A percentile compares a stretch with the other conserved stretches of the same genome.
Conservation (phyloP, 2,888 invertebrate species). For the Exocentrus adspersus region DNA sequence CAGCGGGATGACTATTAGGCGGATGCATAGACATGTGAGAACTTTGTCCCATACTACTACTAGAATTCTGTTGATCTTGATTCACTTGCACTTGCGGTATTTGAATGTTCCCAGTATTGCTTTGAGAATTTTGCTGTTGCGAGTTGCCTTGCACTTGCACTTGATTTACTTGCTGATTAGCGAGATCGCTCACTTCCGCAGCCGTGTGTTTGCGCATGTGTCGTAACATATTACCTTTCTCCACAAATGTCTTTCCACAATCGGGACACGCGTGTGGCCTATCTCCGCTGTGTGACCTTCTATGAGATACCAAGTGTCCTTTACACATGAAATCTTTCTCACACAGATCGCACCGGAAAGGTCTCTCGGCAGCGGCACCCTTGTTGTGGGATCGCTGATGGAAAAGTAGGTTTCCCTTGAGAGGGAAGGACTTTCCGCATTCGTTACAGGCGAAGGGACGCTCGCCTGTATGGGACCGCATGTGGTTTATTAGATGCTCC, state of each 20-base stretch:
- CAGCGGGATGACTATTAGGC: constrained; percentile 65
- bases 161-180: constrained; percentile 28
- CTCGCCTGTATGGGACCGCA: constrained; percentile 83
- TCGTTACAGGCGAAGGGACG: constrained; percentile 85
- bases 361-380: constrained; percentile 61
- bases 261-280: constrained; percentile 73
- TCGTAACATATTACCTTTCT: constrained; percentile 80
- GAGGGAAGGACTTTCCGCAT: constrained; percentile 87
- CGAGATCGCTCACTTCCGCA: constrained; percentile 20
- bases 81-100: constrained; percentile 57
- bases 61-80: constrained; percentile 50
- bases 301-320: constrained; percentile 85
- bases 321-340: constrained; percentile 90
- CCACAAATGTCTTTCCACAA: constrained; percentile 82
- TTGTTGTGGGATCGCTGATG: constrained; percentile 89
- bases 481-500: constrained; percentile 79
- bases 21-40: constrained; percentile 57
- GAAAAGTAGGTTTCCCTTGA: constrained; percentile 84
- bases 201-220: constrained; percentile 75
- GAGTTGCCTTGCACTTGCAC: constrained; percentile 48
- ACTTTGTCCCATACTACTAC: constrained; percentile 53
- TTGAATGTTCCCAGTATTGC: constrained; percentile 55
- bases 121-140: constrained; percentile 41
- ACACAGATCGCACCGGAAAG: constrained; percentile 84
- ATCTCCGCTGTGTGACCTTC: constrained; percentile 79